Evolutionary conservation across 2,797 vertebrate species (phyloP), one percentile per base, ranked within the genome.

Genomic region (Gymnoscopelus braueri): DNA sequence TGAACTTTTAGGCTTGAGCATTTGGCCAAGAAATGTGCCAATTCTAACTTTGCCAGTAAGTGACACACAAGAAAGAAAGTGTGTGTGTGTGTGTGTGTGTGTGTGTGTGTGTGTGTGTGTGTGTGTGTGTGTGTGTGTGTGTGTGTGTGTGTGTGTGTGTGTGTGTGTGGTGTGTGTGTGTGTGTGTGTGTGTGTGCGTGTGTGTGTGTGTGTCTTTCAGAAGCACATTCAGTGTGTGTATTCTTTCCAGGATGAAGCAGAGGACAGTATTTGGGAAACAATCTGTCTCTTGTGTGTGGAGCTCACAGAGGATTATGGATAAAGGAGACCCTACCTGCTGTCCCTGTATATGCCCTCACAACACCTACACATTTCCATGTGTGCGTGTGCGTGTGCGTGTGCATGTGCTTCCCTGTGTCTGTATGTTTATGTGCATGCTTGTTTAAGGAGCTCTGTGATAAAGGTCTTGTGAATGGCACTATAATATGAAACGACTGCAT

Each of bases 301-400:
- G 66, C 66, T 70, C 67, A 64, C 52, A 50, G 58, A 15, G 67
- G 63, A 69, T 73, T 63, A 77, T 65, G 54, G 55, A 58, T 60
- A 49, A 62, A 29, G 59, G 53, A 57, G 63, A 26, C 65, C 55
- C 48, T 48, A 67, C 35, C 74, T 5, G 29, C 62, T 63, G 74
- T 72, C 65, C 58, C 60, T 51, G 64, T 54, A 68, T 51, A 72
- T 63, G 74, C 61, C 71, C 47, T 53, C 13, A 14, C 32, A 74
- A 77, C 71, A 71, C 68, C 75, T 74, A 62, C 71, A 77, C 65
- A 53, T 74, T 61, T 67, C 70, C 60, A 77, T 67, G 60, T 69
- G 62, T 39, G 50, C 54, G 49, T 53, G 26, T 7, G 52, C 35
- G 44, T 24, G 59, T 10, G 48, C 58, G 35, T 58, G 9, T 56